Base-by-base conservation (phyloP, 2,888 invertebrate species). In the Cistogaster globosa region DNA sequence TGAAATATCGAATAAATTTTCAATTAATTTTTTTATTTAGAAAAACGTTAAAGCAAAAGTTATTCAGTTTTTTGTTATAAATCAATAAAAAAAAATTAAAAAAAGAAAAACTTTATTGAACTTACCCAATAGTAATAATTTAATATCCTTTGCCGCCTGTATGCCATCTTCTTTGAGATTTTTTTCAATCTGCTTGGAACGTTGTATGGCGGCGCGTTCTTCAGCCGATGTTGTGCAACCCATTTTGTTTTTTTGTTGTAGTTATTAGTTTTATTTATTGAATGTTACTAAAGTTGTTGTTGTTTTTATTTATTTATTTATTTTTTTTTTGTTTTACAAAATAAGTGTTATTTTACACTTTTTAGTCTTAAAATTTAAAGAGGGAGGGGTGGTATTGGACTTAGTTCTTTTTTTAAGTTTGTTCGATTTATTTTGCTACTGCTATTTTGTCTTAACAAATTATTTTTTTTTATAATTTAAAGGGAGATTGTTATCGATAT, bases 211-310 rank as follows among this genome's bases (percentile, higher is more conserved):
- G 93, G 98, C 98, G 94, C 99, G 95, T 94, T 99, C 99, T 94
- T 99, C 99, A 91, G 98, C 98, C 93, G 98, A 99, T 96, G 99
- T 97, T 93, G 99, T 98, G 95, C 99, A 99, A 94, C 99, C 99
- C 99, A 99, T 99, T 93, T 90, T 92, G 84, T 80, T 82, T 22
- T 57, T 77, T 55, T 51, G 18, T 63, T 18, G 57, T 65, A 62
- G 14, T 20, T 26, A 20, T 57, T 22, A n/a, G 18, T 65, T 51
- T 62, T 68, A 53, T 16, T 9, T 7, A 26, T 51, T 22, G 48
- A 67, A 32, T 57, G n/a, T n/a, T n/a, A n/a, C n/a, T n/a, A n/a
- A n/a, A n/a, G n/a, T n/a, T n/a, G n/a, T n/a, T n/a, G n/a, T n/a
- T n/a, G n/a, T n/a, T n/a, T n/a, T n/a, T 57, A n/a, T 63, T 55